Percentiles rank a stretch among this genome's conserved stretches.
Evolutionary conservation across 2,113 vertebrate species (phyloP).

Genomic region (Corvus hawaiiensis): DNA sequence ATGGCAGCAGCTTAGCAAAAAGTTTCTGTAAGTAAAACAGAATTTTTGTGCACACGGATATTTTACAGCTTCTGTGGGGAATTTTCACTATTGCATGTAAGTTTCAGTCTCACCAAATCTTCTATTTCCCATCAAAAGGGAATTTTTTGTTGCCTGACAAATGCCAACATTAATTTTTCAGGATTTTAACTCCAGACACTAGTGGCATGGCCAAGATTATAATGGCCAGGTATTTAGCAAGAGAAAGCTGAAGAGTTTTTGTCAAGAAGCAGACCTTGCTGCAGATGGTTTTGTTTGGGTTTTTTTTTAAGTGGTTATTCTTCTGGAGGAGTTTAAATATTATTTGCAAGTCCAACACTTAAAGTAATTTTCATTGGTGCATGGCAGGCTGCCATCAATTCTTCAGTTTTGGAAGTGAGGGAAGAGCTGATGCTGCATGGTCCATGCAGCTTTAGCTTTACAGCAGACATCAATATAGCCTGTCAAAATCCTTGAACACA

Average conservation of each 20-base stretch:
- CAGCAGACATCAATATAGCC: neutral
- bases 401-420: neutral
- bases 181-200: neutral
- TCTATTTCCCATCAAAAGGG: neutral
- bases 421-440: neutral
- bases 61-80: neutral
- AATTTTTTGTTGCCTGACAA: neutral
- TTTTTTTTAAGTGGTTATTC: neutral
- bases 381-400: neutral
- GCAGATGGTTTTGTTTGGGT: neutral
- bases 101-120: neutral
- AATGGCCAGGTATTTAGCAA: neutral
- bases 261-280: neutral
- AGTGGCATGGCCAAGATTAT: neutral
- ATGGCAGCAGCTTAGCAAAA: neutral
- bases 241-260: neutral
- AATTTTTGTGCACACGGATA: neutral
- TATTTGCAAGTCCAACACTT: neutral
- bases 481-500: neutral
- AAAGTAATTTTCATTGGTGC: neutral
- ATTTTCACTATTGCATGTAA: neutral
- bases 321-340: neutral
- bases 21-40: neutral
- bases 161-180: neutral
- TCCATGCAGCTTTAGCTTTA: neutral